These are phyloP conservation scores for Trachemys scripta DNA, from an alignment of 2,113 vertebrate genomes.

Conservation along the genomic window DNA sequence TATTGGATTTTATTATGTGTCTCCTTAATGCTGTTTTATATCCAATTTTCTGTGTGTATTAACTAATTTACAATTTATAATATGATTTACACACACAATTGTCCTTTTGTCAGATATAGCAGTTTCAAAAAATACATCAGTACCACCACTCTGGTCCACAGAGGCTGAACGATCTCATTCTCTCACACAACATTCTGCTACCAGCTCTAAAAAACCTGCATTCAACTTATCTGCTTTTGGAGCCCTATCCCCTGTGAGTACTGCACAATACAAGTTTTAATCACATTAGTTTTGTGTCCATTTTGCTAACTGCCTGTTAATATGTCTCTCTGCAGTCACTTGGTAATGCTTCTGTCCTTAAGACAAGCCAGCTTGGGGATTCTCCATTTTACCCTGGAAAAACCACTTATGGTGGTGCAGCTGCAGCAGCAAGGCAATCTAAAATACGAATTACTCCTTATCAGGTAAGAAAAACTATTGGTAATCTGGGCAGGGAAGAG, in stretches of 20 bases:
- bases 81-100: background rate
- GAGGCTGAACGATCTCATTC: conserved; percentile 90
- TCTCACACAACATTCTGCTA: conserved; percentile 85
- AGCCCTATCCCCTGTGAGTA: conserved; percentile 91
- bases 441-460: conserved; percentile 86
- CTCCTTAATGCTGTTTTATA: background rate
- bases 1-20: background rate
- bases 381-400: conserved; percentile 98
- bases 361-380: conserved; percentile 93
- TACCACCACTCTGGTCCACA: conserved; percentile 92
- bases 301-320: conserved; percentile 45
- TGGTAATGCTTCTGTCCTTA: conserved; percentile 89
- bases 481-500: background rate
- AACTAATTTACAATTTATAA: background rate
- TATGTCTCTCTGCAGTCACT: conserved; percentile 80
- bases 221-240: conserved; percentile 98
- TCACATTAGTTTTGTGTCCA: background rate
- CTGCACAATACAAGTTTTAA: background rate
- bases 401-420: conserved; percentile 95
- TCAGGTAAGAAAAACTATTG: conserved; percentile 81
- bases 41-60: background rate
- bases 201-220: conserved; percentile 91
- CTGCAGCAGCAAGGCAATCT: conserved; percentile 83
- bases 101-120: conserved; percentile 87
- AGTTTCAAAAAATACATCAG: conserved; percentile 88